Conservation (phyloP, 2,888 invertebrate species). For the Andricus curvator region DNA sequence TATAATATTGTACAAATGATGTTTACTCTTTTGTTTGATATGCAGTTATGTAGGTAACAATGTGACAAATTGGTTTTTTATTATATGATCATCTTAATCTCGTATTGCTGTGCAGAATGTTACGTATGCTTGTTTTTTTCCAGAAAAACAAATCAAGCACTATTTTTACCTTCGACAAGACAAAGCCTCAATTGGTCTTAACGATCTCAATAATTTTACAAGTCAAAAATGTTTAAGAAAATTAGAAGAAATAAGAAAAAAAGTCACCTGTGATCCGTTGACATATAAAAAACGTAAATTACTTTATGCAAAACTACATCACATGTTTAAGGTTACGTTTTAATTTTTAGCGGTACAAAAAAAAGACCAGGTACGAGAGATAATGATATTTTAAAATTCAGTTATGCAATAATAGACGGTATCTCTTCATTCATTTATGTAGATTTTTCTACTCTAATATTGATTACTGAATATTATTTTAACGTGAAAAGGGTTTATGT, state of each 20-base stretch:
- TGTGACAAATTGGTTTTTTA: background rate
- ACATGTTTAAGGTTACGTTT: no score
- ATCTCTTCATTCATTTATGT: no score
- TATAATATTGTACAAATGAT: no score
- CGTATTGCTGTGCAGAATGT: background rate
- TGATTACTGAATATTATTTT: no score
- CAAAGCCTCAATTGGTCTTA: background rate
- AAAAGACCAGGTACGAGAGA: no score
- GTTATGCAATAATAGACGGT: no score
- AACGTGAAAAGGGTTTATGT: no score
- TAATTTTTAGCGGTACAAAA: no score
- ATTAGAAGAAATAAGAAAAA: background rate
- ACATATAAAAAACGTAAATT: background rate
- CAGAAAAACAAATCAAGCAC: background rate
- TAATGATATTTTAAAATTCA: no score
- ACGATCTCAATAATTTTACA: background rate
- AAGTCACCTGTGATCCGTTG: background rate
- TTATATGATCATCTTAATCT: background rate
- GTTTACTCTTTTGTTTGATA: no score
- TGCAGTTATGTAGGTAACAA: background rate
- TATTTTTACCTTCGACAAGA: background rate
- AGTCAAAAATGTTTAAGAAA: background rate
- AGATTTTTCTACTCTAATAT: no score
- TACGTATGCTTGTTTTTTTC: constrained; percentile 1
- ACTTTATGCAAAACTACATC: no score